phyloP scores from a whole-genome alignment of 1,140 invertebrate genomes.

The Drosophila quadrilineata region DNA sequence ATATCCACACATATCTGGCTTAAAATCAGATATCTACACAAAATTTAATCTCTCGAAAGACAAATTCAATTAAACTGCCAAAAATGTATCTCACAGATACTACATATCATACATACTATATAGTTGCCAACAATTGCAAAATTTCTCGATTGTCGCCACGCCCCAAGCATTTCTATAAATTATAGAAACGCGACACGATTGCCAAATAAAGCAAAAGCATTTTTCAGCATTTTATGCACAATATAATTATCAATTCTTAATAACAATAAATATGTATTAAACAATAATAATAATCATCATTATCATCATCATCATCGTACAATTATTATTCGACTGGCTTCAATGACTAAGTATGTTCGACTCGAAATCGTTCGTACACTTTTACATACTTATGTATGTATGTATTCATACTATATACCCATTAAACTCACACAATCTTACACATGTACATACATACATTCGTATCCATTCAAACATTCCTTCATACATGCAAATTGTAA shows the following conservation, averaged over 20 bases:
- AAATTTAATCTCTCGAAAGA: too few relatives aligned
- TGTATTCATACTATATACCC: too few relatives aligned
- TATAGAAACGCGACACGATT: not conserved
- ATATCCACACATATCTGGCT: too few relatives aligned
- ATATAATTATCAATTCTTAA: constrained; percentile 61
- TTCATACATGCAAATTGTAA: constrained; percentile 69
- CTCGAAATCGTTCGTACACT: constrained; percentile 18
- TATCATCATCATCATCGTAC: not conserved
- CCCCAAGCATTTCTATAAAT: not conserved
- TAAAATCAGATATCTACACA: too few relatives aligned
- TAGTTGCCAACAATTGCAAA: not conserved
- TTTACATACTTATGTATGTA: not conserved
- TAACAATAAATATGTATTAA: constrained; percentile 38
- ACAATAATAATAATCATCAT: constrained; percentile 9
- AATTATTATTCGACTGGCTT: constrained; percentile 41
- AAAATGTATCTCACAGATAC: not conserved
- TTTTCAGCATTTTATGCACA: not conserved
- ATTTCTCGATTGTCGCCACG: not conserved
- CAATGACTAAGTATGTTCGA: constrained; percentile 72
- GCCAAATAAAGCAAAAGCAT: not conserved
- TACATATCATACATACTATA: not conserved
- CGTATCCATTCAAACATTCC: constrained; percentile 31
- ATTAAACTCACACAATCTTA: too few relatives aligned
- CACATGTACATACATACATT: constrained; percentile 23
- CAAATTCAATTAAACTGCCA: not conserved